Conservation (phyloP, 2,888 invertebrate species). For the Frankliniella intonsa region DNA sequence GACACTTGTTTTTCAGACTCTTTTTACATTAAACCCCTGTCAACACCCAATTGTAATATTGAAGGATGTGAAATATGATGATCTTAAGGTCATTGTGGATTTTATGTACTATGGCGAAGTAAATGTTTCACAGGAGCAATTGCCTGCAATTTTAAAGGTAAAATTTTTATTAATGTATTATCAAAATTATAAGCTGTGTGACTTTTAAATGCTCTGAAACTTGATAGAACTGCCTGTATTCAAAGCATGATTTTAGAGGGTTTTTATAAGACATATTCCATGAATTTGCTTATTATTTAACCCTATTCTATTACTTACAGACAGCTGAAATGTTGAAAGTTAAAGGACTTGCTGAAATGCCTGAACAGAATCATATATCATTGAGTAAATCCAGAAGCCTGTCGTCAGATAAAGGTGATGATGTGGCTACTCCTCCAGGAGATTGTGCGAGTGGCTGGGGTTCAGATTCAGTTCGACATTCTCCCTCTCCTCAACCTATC, state of each 20-base stretch:
- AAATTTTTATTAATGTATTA: conserved; percentile 28
- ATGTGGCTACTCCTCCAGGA: neutral
- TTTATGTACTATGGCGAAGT: conserved; percentile 93
- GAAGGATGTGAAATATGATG: conserved; percentile 80
- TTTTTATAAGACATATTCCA: too few species aligned
- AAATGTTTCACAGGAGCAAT: conserved; percentile 82
- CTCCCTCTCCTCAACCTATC: conserved; percentile 49
- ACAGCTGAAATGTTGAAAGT: conserved; percentile 84
- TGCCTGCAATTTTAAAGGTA: conserved; percentile 59
- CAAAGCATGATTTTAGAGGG: neutral
- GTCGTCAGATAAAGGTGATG: conserved; percentile 48
- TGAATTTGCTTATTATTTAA: neutral
- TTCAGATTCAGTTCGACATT: conserved; percentile 48
- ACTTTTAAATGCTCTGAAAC: neutral
- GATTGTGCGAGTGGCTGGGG: conserved; percentile 46
- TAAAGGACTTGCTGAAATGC: conserved; percentile 84
- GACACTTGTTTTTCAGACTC: conserved; percentile 53
- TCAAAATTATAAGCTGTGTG: neutral
- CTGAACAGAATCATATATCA: conserved; percentile 53
- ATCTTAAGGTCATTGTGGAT: conserved; percentile 81
- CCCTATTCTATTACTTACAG: conserved; percentile 57
- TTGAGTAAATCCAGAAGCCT: conserved; percentile 66
- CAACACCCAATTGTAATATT: conserved; percentile 85
- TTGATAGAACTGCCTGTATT: neutral
- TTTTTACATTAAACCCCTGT: conserved; percentile 81